Conservation (phyloP, 2,888 invertebrate genomes). For the Gastrophysa polygoni region DNA sequence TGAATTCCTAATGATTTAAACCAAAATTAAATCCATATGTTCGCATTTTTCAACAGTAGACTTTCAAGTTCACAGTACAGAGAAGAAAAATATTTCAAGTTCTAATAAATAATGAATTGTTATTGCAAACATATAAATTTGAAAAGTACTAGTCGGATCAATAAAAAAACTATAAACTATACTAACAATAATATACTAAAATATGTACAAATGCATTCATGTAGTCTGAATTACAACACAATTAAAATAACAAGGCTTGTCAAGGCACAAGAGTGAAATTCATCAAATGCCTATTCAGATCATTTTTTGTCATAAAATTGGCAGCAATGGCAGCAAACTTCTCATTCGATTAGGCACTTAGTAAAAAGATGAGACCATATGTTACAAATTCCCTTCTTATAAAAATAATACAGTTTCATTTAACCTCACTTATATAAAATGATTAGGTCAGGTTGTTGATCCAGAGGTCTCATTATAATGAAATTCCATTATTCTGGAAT, state of each 20-base stretch:
- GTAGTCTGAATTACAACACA: conserved; percentile 49
- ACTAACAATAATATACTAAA: conserved; percentile 38
- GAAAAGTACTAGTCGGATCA: conserved; percentile 29
- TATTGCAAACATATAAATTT: conserved; percentile 31
- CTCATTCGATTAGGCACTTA: conserved; percentile 18
- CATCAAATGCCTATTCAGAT: conserved; percentile 4
- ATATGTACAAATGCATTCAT: conserved; percentile 42
- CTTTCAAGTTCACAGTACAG: conserved; percentile 8
- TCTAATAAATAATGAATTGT: conserved; percentile 30
- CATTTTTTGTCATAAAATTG: background rate
- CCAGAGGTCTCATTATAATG: too few species aligned
- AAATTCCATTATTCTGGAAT: too few species aligned
- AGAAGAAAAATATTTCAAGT: conserved; percentile 10
- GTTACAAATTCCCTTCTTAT: conserved; percentile 12
- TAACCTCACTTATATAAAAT: background rate
- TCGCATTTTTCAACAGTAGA: conserved; percentile 23
- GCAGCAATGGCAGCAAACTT: too few species aligned
- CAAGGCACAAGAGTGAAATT: conserved; percentile 42
- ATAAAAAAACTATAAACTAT: conserved; percentile 29
- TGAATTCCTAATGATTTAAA: conserved; percentile 24
- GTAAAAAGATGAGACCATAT: conserved; percentile 26
- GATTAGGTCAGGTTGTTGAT: background rate
- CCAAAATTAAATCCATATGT: conserved; percentile 22
- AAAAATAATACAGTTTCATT: background rate
- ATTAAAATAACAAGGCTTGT: conserved; percentile 46